phyloP scores from a whole-genome alignment of 2,888 invertebrate species.

The Pseudanteris insignis region DNA sequence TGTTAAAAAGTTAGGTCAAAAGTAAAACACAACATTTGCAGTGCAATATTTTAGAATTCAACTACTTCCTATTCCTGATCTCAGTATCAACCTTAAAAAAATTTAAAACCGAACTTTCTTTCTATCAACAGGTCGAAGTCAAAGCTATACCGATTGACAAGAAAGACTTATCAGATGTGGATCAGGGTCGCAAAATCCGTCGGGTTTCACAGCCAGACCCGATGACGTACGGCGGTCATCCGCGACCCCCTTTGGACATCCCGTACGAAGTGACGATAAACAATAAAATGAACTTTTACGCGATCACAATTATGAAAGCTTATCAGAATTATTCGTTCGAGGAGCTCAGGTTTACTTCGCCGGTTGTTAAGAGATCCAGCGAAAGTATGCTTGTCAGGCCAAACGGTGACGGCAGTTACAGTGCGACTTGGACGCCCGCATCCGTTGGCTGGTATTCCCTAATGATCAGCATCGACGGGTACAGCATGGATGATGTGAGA shows the following conservation, averaged over 20 bases:
- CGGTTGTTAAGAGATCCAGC: conserved; percentile 75
- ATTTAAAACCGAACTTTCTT: no score
- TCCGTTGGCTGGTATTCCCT: conserved; percentile 90
- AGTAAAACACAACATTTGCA: no score
- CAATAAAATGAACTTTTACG: conserved; percentile 92
- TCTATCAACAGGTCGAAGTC: conserved; percentile 78
- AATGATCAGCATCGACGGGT: conserved; percentile 87
- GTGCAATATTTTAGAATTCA: no score
- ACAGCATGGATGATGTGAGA: conserved; percentile 75
- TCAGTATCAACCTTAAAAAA: no score
- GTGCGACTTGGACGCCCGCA: conserved; percentile 91
- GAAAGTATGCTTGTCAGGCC: conserved; percentile 83
- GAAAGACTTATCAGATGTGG: conserved; percentile 71
- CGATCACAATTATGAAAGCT: conserved; percentile 94
- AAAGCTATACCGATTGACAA: conserved; percentile 78
- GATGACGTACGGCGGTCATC: conserved; percentile 72
- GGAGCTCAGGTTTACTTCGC: conserved; percentile 83
- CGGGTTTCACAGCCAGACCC: conserved; percentile 70
- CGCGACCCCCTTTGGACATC: conserved; percentile 74
- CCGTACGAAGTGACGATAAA: conserved; percentile 87
- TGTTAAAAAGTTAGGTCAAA: no score
- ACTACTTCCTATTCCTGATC: no score
- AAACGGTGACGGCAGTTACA: conserved; percentile 82
- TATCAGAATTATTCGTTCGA: conserved; percentile 95
- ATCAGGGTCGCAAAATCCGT: conserved; percentile 71